phyloP scores from a whole-genome alignment of 2,797 vertebrate genomes.

The Ambastaia sidthimunki region DNA sequence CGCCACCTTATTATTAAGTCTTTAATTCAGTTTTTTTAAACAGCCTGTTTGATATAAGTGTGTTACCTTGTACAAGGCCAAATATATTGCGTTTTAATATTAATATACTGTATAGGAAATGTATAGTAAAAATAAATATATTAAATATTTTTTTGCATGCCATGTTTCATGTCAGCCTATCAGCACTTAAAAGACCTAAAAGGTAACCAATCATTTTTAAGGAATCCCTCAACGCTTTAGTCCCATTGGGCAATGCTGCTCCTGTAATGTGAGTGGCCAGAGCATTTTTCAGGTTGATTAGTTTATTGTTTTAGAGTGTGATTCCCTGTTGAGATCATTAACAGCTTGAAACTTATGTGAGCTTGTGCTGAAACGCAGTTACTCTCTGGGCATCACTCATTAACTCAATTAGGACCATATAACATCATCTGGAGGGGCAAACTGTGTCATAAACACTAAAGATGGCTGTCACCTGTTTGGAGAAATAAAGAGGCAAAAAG shows the following conservation, averaged over 20 bases:
- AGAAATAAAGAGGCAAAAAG: conserved; percentile 57
- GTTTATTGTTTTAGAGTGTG: conserved; percentile 66
- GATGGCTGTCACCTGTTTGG: conserved; percentile 79
- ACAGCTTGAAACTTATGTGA: conserved; percentile 66
- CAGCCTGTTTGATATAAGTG: no score
- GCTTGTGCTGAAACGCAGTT: conserved; percentile 65
- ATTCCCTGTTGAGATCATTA: conserved; percentile 72
- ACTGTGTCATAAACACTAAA: conserved; percentile 75
- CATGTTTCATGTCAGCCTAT: conserved; percentile 47
- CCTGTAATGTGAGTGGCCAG: conserved; percentile 48
- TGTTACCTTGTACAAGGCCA: no score
- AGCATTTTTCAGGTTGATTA: conserved; percentile 53
- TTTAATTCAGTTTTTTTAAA: no score
- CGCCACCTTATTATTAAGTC: no score
- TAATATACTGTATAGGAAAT: no score
- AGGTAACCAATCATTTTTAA: conserved; percentile 35
- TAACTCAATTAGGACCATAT: conserved; percentile 69
- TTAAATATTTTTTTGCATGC: not conserved
- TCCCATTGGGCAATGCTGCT: conserved; percentile 51
- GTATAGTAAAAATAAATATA: no score
- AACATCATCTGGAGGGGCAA: conserved; percentile 73
- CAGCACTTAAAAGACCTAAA: conserved; percentile 25
- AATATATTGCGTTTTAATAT: no score
- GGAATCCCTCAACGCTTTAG: conserved; percentile 48
- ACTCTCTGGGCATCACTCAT: conserved; percentile 67